These are phyloP conservation scores for Charadrius vociferus DNA, from an alignment of 2,113 vertebrate species.

Conservation along the genomic window DNA sequence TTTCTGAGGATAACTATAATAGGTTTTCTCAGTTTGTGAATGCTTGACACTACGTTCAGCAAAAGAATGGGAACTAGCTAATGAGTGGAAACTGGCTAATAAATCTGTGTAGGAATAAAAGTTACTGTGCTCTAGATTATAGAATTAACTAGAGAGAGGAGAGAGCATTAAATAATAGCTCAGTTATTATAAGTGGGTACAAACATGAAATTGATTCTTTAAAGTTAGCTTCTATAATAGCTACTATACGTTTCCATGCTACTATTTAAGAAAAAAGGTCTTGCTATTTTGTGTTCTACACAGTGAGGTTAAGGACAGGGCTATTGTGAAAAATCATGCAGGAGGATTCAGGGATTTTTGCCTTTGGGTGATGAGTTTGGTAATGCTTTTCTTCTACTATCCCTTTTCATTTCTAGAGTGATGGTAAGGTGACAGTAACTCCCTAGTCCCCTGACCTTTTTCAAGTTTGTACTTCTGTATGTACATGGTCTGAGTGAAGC, in stretches of 20 bases:
- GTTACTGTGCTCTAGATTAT: not conserved
- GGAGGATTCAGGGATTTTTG: not conserved
- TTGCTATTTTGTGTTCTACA: not conserved
- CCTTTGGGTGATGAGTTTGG: not conserved
- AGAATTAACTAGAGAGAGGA: not conserved
- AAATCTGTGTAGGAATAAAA: not conserved
- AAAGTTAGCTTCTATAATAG: not conserved
- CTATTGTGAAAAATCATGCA: not conserved
- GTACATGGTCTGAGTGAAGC: not conserved
- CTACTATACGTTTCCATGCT: not conserved
- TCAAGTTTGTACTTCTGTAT: not conserved
- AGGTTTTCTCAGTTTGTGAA: not conserved
- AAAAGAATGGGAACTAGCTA: not conserved
- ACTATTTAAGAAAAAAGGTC: not conserved
- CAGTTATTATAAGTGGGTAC: not conserved
- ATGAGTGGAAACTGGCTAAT: not conserved
- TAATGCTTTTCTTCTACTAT: not conserved
- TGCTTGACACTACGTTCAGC: not conserved
- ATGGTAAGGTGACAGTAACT: not conserved
- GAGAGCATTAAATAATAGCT: not conserved
- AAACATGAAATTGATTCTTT: not conserved
- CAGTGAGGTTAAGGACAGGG: not conserved
- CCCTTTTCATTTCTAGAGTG: not conserved
- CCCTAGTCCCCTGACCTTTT: not conserved
- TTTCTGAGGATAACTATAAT: not conserved